Conservation (phyloP, 2,113 vertebrate species). For the Aegotheles bennettii region DNA sequence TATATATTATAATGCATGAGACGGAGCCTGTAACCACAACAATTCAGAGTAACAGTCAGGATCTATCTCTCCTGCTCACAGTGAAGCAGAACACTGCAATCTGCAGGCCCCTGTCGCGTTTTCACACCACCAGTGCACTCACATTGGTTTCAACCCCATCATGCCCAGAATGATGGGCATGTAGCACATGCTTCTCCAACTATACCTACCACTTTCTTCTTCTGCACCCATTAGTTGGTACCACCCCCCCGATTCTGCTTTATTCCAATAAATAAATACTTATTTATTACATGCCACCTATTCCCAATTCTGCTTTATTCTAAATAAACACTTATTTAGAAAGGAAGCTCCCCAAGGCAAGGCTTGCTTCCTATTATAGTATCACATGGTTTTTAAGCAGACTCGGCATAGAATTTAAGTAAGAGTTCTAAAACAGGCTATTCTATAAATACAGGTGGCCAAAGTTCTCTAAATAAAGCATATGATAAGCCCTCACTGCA, state of each 20-base stretch:
- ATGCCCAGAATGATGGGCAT: too few species aligned
- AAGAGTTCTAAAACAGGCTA: rapidly evolving
- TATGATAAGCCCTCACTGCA: neutral
- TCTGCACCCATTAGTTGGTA: neutral
- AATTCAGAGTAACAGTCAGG: neutral
- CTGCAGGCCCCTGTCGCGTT: neutral
- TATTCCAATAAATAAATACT: neutral
- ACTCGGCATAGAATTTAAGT: neutral
- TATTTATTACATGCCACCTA: neutral
- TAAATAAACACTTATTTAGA: neutral
- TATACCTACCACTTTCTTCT: neutral
- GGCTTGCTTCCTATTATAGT: rapidly evolving
- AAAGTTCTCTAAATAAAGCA: neutral
- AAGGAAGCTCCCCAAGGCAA: neutral
- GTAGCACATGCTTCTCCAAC: too few species aligned
- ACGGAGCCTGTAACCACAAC: neutral
- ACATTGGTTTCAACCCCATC: rapidly evolving
- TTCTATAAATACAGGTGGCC: neutral
- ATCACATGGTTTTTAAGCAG: neutral
- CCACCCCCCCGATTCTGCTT: neutral
- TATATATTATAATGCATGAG: neutral
- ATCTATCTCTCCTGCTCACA: neutral
- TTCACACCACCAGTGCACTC: rapidly evolving
- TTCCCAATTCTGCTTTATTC: neutral
- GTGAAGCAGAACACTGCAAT: neutral